Evolutionary conservation across 2,113 vertebrate species (phyloP).

Genomic region (Heteronetta atricapilla): DNA sequence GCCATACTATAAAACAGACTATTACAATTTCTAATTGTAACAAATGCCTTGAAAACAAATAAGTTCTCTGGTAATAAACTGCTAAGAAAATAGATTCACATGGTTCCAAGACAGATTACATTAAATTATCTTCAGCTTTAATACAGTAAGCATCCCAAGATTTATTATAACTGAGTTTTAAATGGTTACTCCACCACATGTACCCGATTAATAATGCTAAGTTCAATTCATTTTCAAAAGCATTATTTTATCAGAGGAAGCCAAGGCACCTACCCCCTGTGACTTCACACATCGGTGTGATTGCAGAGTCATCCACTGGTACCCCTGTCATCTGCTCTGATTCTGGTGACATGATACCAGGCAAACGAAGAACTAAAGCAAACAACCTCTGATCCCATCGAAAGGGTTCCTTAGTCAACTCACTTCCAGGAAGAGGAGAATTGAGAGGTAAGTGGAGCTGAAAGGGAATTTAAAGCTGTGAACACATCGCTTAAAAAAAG

Average conservation of each 20-base stretch:
- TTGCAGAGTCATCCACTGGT: slow-evolving; percentile 89
- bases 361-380: slow-evolving; percentile 88
- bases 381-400: slow-evolving; percentile 96
- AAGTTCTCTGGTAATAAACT: not conserved
- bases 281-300: slow-evolving; percentile 95
- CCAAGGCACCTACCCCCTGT: slow-evolving; percentile 84
- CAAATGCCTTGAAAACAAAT: not conserved
- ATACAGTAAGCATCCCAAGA: not conserved
- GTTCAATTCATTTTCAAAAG: not conserved
- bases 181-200: not conserved
- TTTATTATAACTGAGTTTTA: accelerated
- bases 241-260: not conserved
- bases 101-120: not conserved
- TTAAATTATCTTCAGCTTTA: not conserved
- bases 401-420: slow-evolving; percentile 94
- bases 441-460: slow-evolving; percentile 94
- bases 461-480: slow-evolving; percentile 40
- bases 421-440: slow-evolving; percentile 92
- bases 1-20: not conserved
- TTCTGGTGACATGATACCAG: slow-evolving; percentile 85
- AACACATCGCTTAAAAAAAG: not conserved
- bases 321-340: slow-evolving; percentile 86
- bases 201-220: not conserved
- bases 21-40: not conserved
- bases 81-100: not conserved